Evolutionary conservation across 2,888 invertebrate species (phyloP).

Genomic region (Hetaerina titia): DNA sequence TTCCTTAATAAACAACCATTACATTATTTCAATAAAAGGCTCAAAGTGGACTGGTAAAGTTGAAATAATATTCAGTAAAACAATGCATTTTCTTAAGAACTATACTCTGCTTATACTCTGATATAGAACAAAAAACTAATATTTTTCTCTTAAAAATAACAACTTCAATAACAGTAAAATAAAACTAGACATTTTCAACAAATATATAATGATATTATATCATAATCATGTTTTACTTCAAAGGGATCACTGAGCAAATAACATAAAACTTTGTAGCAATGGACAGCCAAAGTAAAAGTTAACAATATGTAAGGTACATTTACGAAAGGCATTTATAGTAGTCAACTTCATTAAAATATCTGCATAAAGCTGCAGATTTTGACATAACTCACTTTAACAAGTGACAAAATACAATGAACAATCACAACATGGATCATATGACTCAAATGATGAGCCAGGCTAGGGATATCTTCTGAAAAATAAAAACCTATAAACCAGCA

Average conservation of each 20-base stretch:
- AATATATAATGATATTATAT: slow-evolving; percentile 22
- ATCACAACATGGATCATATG: slow-evolving; percentile 1
- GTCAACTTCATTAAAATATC: slow-evolving; percentile 19
- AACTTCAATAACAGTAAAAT: slow-evolving; percentile 27
- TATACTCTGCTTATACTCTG: not conserved
- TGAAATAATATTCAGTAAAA: slow-evolving; percentile 14
- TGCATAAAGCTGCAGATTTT: slow-evolving; percentile 8
- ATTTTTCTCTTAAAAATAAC: slow-evolving; percentile 5
- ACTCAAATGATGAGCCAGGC: not conserved
- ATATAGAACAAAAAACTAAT: not conserved
- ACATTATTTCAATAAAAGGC: slow-evolving; percentile 57
- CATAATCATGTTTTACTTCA: slow-evolving; percentile 3
- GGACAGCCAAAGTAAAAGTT: slow-evolving; percentile 3
- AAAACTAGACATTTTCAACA: slow-evolving; percentile 32
- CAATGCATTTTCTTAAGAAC: not conserved
- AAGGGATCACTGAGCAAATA: slow-evolving; percentile 21
- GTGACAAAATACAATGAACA: not conserved
- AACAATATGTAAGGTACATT: slow-evolving; percentile 30
- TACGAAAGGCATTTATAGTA: slow-evolving; percentile 18
- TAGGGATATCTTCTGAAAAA: not conserved
- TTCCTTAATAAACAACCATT: slow-evolving; percentile 51
- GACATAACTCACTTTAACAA: slow-evolving; percentile 17
- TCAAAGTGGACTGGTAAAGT: slow-evolving; percentile 56
- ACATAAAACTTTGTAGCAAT: not conserved
- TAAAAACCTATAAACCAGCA: not conserved